Evolutionary conservation across 2,888 invertebrate genomes (phyloP), one percentile per base, ranked within the genome.

Genomic region (Boloria selene): DNA sequence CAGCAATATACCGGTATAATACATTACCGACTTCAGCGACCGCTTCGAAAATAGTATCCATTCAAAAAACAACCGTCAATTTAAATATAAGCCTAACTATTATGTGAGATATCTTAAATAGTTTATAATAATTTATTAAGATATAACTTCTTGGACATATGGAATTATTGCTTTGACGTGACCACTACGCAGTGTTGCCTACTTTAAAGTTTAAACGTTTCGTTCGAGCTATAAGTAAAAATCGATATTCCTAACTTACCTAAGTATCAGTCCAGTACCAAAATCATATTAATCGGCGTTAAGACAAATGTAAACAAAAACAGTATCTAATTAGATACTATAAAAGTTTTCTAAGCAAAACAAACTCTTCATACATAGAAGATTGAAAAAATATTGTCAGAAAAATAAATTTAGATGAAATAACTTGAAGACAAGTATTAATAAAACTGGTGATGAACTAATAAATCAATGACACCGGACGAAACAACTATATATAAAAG

Each of bases 161-260:
- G 38, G 49, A 49, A 50, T 50, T 59, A 59, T 59, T 59, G 59
- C 59, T 59, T 50, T 49, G 38, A 38, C 16, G 4, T 59, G 59
- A 50, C 59, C 59, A 59, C 16, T 31, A 6, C 26, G 14, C 45
- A 55, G 14, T 55, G 45, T 45, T 56, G n/a, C 45, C 56, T 16
- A 56, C n/a, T 22, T 55, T 45, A 45, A 45, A 6, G n/a, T 22
- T 56, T 4, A 18, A 26, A 56, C 7, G 14, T 45, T 44, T 22
- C 45, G 13, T 45, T 45, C 22, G n/a, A 56, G 10, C 22, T 44
- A 44, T 18, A 18, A 55, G 44, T 44, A 54, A 56, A 22, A 56
- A 55, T 18, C 3, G 22, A 45, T 22, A 56, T 44, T 22, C 18
- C 22, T n/a, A 56, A 45, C 22, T 22, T 22, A 45, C 4, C 10